A percentile compares a stretch with the other conserved stretches of the same genome.
phyloP scores from a whole-genome alignment of 2,888 invertebrate species.

The Acrobasis consociella region DNA sequence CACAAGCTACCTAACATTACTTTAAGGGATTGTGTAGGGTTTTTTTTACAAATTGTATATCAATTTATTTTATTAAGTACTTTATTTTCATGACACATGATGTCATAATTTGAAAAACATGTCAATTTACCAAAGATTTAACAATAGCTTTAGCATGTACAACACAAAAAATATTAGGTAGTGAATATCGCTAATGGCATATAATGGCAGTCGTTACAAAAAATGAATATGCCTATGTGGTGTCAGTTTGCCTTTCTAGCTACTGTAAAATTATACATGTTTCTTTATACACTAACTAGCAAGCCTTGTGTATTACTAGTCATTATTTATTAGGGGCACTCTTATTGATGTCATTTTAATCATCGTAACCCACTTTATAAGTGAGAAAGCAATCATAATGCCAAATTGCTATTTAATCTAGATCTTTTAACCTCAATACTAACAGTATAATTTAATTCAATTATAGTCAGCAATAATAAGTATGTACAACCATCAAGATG shows the following conservation, averaged over 20 bases:
- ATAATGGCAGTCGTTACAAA: no score
- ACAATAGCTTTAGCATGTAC: neutral
- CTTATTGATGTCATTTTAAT: constrained; percentile 2
- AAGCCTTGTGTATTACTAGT: no score
- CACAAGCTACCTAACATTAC: no score
- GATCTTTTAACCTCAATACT: constrained; percentile 7
- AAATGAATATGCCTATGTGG: no score
- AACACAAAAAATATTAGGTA: neutral
- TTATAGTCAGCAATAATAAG: neutral
- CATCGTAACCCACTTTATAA: neutral
- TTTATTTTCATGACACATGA: no score
- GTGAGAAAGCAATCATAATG: neutral
- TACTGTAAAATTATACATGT: no score
- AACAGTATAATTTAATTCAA: neutral
- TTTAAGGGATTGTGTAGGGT: no score
- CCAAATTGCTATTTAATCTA: constrained; percentile 6
- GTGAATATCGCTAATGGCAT: neutral
- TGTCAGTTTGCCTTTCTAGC: no score
- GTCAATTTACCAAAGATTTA: neutral
- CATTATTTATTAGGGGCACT: neutral
- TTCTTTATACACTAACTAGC: no score
- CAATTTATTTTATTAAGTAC: no score
- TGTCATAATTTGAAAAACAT: neutral
- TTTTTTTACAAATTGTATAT: no score
- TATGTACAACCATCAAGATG: neutral